These are phyloP conservation scores for Hippocampus zosterae DNA, from an alignment of 2,113 vertebrate species.

Conservation along the genomic window DNA sequence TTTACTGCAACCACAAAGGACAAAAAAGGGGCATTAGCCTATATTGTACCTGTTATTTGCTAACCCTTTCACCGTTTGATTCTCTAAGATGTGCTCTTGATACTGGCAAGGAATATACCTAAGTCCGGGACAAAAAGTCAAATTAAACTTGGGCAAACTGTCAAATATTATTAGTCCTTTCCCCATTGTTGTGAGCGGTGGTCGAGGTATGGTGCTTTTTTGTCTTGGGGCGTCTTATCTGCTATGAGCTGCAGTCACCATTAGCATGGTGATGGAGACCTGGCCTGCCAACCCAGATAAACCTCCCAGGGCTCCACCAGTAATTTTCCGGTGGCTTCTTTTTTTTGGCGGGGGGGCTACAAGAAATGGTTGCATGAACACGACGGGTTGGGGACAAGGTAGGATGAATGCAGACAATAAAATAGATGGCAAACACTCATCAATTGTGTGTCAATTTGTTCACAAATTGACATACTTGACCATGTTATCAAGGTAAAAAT, in stretches of 20 bases:
- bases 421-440: neutral
- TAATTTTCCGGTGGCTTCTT: constrained; percentile 36
- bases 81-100: neutral
- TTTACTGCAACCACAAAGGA: too few relatives aligned
- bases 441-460: neutral
- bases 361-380: constrained; percentile 50
- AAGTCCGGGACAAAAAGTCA: constrained; percentile 26
- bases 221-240: constrained; percentile 62
- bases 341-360: constrained; percentile 61
- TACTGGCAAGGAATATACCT: neutral
- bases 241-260: constrained; percentile 52
- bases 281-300: constrained; percentile 71
- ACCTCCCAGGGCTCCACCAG: constrained; percentile 58
- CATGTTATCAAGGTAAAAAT: neutral
- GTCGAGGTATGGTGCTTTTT: constrained; percentile 40
- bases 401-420: neutral
- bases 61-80: neutral
- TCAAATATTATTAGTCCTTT: constrained; percentile 40
- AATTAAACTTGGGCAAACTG: constrained; percentile 50
- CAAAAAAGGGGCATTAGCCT: neutral
- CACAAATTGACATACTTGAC: neutral
- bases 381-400: constrained; percentile 39
- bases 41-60: too few relatives aligned
- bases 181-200: constrained; percentile 37
- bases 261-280: constrained; percentile 61